Evolutionary conservation across 2,888 invertebrate genomes (phyloP), one percentile per base, ranked within the genome.

Genomic region (Drosophila conformis): DNA sequence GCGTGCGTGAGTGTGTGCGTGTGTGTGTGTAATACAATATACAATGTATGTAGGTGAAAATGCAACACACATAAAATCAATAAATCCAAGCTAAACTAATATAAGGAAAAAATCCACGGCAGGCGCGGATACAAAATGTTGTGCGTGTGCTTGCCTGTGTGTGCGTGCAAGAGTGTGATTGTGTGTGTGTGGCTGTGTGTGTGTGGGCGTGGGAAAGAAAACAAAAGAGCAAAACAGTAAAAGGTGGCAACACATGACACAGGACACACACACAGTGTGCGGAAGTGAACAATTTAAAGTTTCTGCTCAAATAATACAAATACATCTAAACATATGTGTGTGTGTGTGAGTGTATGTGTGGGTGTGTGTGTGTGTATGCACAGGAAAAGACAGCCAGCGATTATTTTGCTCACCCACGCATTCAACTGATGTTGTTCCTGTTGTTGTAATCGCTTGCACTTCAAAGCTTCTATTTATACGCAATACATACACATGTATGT

Each of bases 51-150:
- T 70, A 66, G 82, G 74, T 80, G 88, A 76, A 90, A 87, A 80
- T 89, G 85, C 89, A 87, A 87, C 77, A 74, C 85, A 76, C 73
- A 89, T 83, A 87, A 87, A 87, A 87, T 87, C 87, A 90, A 87
- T 87, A 87, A 90, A 89, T 88, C 87, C 90, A 86, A 88, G 83
- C 70, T 83, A 88, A 87, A 87, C 80, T 85, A 89, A 87, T 79
- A 74, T 73, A 79, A 77, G 64, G 70, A 85, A 85, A 46, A 85
- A 90, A 78, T 78, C 80, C 82, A 73, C 69, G 78, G 52, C 67
- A 60, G 58, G 62, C 48, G 56, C 61, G 65, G 57, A 42, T 66
- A 72, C 67, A 69, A 84, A 84, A 54, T 70, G 42, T 62, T 74
- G 60, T 77, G 81, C 69, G 79, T 84, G 72, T 67, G 69, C 56